A percentile compares a stretch with the other conserved stretches of the same genome.
These are phyloP conservation scores for Caenorhabditis drosophilae DNA, from an alignment of 2,888 invertebrate genomes.

Conservation along the genomic window DNA sequence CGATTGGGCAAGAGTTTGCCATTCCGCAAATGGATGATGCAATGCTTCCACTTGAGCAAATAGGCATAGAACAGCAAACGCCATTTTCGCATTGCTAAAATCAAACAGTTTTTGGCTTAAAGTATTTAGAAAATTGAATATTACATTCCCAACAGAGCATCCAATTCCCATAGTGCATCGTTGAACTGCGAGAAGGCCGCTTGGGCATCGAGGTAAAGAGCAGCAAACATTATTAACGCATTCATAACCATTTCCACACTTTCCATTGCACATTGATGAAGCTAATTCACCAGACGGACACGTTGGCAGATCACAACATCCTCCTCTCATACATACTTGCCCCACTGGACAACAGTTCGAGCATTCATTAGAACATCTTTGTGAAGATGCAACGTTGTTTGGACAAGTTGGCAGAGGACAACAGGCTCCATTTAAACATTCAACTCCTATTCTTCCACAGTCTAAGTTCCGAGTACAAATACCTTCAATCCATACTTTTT, in stretches of 20 bases:
- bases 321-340: slow-evolving; percentile 49
- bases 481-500: too few relatives aligned
- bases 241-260: slow-evolving; percentile 53
- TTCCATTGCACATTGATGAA: slow-evolving; percentile 42
- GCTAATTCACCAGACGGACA: slow-evolving; percentile 52
- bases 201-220: slow-evolving; percentile 60
- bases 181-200: slow-evolving; percentile 54
- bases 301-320: slow-evolving; percentile 58
- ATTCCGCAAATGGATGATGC: slow-evolving; percentile 61
- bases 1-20: slow-evolving; percentile 63
- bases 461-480: slow-evolving; percentile 54
- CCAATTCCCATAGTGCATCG: slow-evolving; percentile 57
- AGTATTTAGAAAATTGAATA: slow-evolving; percentile 1
- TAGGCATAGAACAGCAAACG: slow-evolving; percentile 64
- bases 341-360: slow-evolving; percentile 48
- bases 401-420: slow-evolving; percentile 59
- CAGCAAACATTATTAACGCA: slow-evolving; percentile 61
- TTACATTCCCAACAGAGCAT: slow-evolving; percentile 52
- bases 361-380: slow-evolving; percentile 44
- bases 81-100: slow-evolving; percentile 62
- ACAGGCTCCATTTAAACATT: slow-evolving; percentile 60
- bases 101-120: slow-evolving; percentile 7
- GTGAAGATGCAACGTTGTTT: slow-evolving; percentile 38
- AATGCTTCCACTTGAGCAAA: slow-evolving; percentile 55
- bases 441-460: slow-evolving; percentile 57